Conservation (phyloP, 2,113 vertebrate species). For the Paramormyrops kingsleyae region DNA sequence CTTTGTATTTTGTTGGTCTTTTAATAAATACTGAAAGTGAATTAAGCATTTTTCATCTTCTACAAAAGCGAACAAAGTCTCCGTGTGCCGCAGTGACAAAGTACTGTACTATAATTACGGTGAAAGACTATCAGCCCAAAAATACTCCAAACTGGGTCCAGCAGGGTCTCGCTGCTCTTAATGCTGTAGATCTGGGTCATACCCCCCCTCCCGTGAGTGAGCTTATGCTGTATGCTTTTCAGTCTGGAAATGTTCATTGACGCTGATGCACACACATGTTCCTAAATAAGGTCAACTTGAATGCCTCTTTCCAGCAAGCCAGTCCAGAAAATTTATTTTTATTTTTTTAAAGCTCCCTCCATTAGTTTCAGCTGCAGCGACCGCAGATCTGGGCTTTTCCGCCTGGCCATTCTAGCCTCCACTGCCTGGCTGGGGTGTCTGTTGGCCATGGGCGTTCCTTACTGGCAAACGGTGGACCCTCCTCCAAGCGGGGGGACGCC, state of each 20-base stretch:
- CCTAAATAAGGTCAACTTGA: neutral
- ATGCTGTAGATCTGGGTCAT: neutral
- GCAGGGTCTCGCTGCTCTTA: neutral
- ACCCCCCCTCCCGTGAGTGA: neutral
- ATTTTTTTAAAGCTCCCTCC: neutral
- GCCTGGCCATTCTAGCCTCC: no score
- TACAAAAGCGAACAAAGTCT: neutral
- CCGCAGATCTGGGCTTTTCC: neutral
- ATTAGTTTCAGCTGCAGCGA: neutral
- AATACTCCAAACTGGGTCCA: neutral
- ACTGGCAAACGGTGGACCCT: neutral
- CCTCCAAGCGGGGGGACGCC: neutral
- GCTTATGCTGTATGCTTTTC: neutral
- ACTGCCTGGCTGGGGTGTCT: neutral
- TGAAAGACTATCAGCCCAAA: neutral
- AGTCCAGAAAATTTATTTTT: neutral
- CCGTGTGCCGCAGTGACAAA: neutral
- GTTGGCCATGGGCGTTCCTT: neutral
- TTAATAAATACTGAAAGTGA: constrained; percentile 35
- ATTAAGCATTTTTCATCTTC: neutral
- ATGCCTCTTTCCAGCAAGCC: neutral
- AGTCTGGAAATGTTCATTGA: neutral
- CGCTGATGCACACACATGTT: neutral
- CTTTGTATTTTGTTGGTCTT: constrained; percentile 44
- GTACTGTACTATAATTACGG: neutral